A percentile compares a stretch with the other conserved stretches of the same genome.
These are phyloP conservation scores for Melopsittacus undulatus DNA, from an alignment of 2,797 vertebrate species.

Conservation along the genomic window DNA sequence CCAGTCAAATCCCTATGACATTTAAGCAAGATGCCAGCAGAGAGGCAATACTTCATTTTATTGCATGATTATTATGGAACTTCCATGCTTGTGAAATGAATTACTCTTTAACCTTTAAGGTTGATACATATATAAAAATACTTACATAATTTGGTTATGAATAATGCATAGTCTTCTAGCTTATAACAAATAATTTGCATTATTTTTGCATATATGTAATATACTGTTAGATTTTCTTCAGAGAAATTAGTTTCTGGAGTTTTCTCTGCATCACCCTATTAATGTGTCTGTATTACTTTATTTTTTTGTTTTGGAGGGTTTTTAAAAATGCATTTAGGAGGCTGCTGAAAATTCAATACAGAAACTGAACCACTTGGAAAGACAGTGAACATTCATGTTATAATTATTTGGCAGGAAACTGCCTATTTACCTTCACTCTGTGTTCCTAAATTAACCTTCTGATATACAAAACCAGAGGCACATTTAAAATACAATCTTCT, in stretches of 20 bases:
- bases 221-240: background rate
- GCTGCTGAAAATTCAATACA: background rate
- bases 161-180: background rate
- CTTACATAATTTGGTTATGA: background rate
- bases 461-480: background rate
- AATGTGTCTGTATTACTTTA: background rate
- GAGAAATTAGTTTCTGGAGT: background rate
- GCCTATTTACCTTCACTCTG: background rate
- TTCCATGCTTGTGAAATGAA: background rate
- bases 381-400: conserved; percentile 6
- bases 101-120: background rate
- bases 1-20: background rate
- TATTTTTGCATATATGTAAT: background rate
- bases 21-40: background rate
- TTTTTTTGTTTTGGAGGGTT: background rate
- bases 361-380: conserved; percentile 16
- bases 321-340: background rate
- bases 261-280: background rate
- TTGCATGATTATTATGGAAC: background rate
- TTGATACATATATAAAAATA: background rate
- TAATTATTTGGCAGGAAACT: background rate
- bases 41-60: background rate
- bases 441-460: conserved; percentile 8
- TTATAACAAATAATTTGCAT: background rate
- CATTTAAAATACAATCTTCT: background rate